Percentiles rank a stretch among this genome's conserved stretches.
These are phyloP conservation scores for Dicroscelio sp. DNA, from an alignment of 2,888 invertebrate genomes.

Conservation along the genomic window DNA sequence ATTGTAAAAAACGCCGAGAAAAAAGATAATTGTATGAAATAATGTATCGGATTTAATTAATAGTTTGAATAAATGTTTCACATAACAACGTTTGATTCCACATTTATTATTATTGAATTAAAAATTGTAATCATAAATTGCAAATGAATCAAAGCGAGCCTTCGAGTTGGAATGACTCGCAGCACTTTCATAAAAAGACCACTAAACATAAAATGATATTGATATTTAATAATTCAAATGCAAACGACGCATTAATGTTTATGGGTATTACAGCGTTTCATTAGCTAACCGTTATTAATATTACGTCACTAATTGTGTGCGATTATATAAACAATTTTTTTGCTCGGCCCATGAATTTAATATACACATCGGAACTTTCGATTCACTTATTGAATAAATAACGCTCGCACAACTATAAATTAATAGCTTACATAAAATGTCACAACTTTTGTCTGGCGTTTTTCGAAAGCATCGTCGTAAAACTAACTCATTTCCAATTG, in stretches of 20 bases:
- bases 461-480: constrained; percentile 31
- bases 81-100: not conserved
- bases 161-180: constrained; percentile 21
- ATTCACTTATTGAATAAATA: constrained; percentile 43
- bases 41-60: constrained; percentile 10
- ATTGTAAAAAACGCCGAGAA: too few relatives aligned
- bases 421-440: constrained; percentile 52
- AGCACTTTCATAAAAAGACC: constrained; percentile 26
- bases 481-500: constrained; percentile 48
- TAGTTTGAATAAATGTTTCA: constrained; percentile 1
- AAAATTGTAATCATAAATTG: constrained; percentile 46
- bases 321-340: constrained; percentile 59
- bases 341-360: constrained; percentile 12
- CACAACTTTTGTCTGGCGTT: constrained; percentile 42
- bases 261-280: constrained; percentile 51
- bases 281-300: constrained; percentile 69
- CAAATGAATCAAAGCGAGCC: constrained; percentile 28
- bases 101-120: constrained; percentile 33
- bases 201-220: constrained; percentile 58
- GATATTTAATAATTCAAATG: constrained; percentile 64
- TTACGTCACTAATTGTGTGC: constrained; percentile 62
- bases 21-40: not conserved
- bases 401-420: constrained; percentile 35
- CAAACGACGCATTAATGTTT: constrained; percentile 57
- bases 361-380: constrained; percentile 47